Base-by-base conservation (phyloP, 2,797 vertebrate genomes). In the Sebastes matsubarae region DNA sequence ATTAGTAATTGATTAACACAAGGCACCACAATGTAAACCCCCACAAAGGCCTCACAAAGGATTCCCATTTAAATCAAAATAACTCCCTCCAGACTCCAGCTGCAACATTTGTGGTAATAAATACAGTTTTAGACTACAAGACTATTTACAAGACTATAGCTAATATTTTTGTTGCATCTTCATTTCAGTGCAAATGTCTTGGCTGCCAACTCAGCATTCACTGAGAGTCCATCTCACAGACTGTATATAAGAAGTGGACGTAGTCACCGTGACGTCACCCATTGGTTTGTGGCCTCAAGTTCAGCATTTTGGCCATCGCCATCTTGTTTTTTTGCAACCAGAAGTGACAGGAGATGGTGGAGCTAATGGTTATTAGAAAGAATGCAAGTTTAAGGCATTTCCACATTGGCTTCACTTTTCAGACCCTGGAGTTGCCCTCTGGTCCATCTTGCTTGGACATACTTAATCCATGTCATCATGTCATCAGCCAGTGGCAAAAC, bases 161-260 rank as follows among this genome's bases (percentile, higher is more conserved):
- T 73, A 34, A 32, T 64, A 13, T 54, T 71, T 55, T 61, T 59
- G 34, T 76, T 68, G 34, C 29, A 66, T 81, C 74, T 55, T 55
- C 8, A 25, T 61, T 72, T 87, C 59, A 92, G 87, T 93, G 86
- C 87, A 92, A 81, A 52, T 42, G 55, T 80, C 61, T 29, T 61
- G 25, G 36, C 64, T 71, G 81, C 42, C 29, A 67, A 58, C 20
- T 68, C 27, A 36, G 34, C 30, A 20, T 59, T 59, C 18, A 75
- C 7, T 60, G 4, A 11, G 63, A 10, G 24, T 82, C 18, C 4
- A 38, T 55, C 42, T 46, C 42, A 46, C 16, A 46, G 16, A 46
- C 38, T 42, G 38, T 42, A 16, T 42, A 42, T 16, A 42, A 42
- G 38, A 42, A 42, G 14, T 42, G 38, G 14, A 42, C 38, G 5